Evolutionary conservation across 2,797 vertebrate genomes (phyloP), one percentile per base, ranked within the genome.

Genomic region (Phoebastria nigripes): DNA sequence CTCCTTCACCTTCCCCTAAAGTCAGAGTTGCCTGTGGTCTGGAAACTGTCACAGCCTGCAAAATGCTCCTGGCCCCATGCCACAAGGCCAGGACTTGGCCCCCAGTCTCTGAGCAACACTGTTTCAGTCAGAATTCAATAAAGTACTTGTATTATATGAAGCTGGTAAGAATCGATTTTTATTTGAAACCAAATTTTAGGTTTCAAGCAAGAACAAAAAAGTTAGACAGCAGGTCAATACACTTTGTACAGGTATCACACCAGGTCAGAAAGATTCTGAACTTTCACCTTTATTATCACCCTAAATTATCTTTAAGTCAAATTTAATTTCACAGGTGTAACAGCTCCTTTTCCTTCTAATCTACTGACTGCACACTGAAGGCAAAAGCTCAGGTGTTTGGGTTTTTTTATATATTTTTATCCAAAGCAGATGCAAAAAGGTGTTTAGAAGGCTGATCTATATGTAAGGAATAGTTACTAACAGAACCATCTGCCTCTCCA

Each of bases 371-470:
- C 24, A 69, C 14, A 86, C 16, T 78, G 62, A 74, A 80, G 62
- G 54, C 0, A 0, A 92, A 93, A 91, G 56, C 66, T 71, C 37
- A 33, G 37, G 41, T 12, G 37, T n/a, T 77, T 72, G 20, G 4
- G 4, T 24, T 37, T 72, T 79, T 87, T 89, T n/a, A 63, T 49
- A 12, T 8, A 76, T 41, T 52, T 92, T 94, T 70, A 85, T 55
- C 78, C 80, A 85, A 82, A 90, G 67, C 44, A 94, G 93, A 91
- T 7, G 6, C 78, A 93, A 83, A 89, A 82, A 82, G 62, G 62
- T 88, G 54, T 90, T 95, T 91, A 81, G 85, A 83, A 90, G 52
- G 84, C 65, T 95, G 82, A 92, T 86, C 69, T 94, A 6, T 69
- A 80, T 18, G 55, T 81, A 96, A 94, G 77, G 44, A 96, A 79